These are phyloP conservation scores for Gopherus evgoodei DNA, from an alignment of 2,113 vertebrate genomes.

Conservation along the genomic window DNA sequence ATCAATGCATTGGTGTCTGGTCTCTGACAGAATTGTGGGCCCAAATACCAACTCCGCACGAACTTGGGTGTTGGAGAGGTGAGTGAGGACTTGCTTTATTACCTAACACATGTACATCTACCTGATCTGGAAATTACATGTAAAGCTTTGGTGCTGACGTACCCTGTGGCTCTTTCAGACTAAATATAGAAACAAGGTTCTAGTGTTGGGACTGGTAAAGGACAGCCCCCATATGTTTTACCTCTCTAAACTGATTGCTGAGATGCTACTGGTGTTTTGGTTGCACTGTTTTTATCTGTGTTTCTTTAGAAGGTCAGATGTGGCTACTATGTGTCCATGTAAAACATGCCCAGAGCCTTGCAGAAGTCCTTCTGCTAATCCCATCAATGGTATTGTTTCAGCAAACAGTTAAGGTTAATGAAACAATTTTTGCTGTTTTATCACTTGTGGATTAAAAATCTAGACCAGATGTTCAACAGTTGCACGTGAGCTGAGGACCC, in stretches of 20 bases:
- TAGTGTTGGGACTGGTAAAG: not conserved
- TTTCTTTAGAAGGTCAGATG: not conserved
- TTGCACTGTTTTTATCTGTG: accelerated
- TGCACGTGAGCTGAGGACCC: accelerated
- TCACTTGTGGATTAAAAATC: not conserved
- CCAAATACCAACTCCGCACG: too few relatives aligned
- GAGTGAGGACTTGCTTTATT: too few relatives aligned
- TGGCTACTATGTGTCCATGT: not conserved
- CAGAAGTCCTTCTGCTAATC: accelerated
- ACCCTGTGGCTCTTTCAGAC: not conserved
- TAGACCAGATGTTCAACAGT: not conserved
- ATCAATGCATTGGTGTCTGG: too few relatives aligned
- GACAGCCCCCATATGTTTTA: not conserved
- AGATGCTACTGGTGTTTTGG: not conserved
- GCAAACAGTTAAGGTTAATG: not conserved
- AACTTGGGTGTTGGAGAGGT: too few relatives aligned
- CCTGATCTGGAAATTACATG: not conserved
- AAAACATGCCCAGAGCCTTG: not conserved
- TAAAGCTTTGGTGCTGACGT: not conserved
- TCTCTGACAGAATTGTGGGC: too few relatives aligned
- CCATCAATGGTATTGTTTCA: not conserved
- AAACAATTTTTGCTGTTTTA: not conserved
- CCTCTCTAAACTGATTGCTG: not conserved
- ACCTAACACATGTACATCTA: not conserved
- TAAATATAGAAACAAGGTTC: not conserved